Evolutionary conservation across 1,140 invertebrate genomes (phyloP), one percentile per base, ranked within the genome.

Genomic region (Drosophila auraria): DNA sequence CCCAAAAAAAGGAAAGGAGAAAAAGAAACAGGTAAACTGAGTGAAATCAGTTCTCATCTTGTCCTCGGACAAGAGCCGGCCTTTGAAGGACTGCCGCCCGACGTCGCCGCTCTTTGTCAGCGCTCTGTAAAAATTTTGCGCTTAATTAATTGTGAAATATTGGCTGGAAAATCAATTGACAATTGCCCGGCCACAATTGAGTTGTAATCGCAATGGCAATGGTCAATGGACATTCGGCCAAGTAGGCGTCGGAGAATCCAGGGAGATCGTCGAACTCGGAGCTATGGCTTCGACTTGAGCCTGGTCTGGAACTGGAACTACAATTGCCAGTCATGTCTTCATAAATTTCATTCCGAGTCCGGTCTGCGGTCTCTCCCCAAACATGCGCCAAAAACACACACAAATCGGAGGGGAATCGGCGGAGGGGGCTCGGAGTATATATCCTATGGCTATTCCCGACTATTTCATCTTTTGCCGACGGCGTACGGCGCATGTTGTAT

Each of bases 261-360:
- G 11, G 54, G 36, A 57, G 83, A 82, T 79, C 64, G 73, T 71
- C 76, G 80, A 76, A 70, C 68, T 57, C 83, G 54, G n/a, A 17
- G 53, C 30, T 5, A 20, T 36, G 51, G 33, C 25, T 58, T 14
- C 15, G 53, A 38, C 53, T 56, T 36, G 36, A 15, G 20, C 54
- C 15, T 20, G 20, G 30, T 61, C 57, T 63, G 58, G 63, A 63
- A 40, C 63, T 63, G 57, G 65, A 71, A 89, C 82, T 90, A 90
- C 86, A 90, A 90, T 90, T 90, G 86, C 82, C 82, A 86, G 86
- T 90, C 86, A 90, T 90, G 86, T 90, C 86, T 90, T 90, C 86
- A 90, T 90, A 90, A 90, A 90, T 90, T 90, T 90, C 82, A 86
- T 90, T 90, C 69, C 65, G 73, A 57, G 36, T 56, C 33, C 53